phyloP scores from a whole-genome alignment of 1,140 invertebrate species.

The Cryptotermes secundus region DNA sequence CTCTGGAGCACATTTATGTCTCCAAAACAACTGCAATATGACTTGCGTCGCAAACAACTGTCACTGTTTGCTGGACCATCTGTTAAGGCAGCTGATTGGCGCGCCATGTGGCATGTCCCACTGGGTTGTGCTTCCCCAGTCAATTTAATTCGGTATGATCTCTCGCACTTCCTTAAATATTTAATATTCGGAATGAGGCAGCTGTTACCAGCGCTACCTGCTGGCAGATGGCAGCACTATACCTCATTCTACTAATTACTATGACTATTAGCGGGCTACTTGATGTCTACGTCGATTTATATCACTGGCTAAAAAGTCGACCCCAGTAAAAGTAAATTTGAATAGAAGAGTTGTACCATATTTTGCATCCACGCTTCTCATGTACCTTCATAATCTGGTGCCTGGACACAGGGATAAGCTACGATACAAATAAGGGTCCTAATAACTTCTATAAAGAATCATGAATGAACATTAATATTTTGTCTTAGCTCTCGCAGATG shows the following conservation, averaged over 20 bases:
- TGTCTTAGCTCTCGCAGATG: no score
- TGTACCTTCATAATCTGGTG: no score
- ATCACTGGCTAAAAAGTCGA: not conserved
- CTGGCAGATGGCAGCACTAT: not conserved
- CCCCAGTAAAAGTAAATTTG: no score
- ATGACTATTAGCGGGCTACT: not conserved
- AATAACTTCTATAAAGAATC: no score
- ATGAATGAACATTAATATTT: no score
- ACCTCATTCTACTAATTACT: not conserved
- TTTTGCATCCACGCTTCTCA: no score
- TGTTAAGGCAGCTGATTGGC: not conserved
- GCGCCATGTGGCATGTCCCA: constrained; percentile 1
- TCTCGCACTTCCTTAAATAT: constrained; percentile 19
- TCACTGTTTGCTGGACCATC: not conserved
- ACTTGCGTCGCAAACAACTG: not conserved
- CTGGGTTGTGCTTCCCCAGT: not conserved
- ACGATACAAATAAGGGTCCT: no score
- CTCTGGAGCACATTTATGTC: not conserved
- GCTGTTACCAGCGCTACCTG: not conserved
- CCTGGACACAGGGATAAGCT: no score
- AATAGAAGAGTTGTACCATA: no score
- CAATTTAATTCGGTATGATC: constrained; percentile 8
- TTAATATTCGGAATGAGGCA: not conserved
- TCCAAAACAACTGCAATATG: not conserved
- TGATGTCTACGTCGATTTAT: not conserved